Percentiles rank a stretch among this genome's conserved stretches.
Conservation (phyloP, 2,113 vertebrate genomes). For the Polypterus senegalus region DNA sequence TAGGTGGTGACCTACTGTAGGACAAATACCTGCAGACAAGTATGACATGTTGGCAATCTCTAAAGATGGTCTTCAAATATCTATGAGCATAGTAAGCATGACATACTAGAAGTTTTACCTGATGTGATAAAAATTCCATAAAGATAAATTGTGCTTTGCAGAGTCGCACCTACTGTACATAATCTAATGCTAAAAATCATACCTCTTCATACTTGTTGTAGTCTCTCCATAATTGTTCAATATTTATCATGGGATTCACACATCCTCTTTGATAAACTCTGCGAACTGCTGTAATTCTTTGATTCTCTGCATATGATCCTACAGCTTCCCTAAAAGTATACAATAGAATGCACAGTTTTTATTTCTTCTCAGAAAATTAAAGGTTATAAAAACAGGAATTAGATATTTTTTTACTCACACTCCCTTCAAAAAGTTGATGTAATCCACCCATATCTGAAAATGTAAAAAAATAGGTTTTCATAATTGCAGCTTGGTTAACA, state of each 20-base stretch:
- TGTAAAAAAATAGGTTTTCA: slow-evolving; percentile 37
- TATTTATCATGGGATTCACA: slow-evolving; percentile 98
- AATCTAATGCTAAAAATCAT: slow-evolving; percentile 4
- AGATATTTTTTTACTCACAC: slow-evolving; percentile 66
- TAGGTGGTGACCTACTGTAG: too few species aligned
- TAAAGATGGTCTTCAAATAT: too few species aligned
- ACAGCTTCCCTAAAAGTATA: slow-evolving; percentile 74
- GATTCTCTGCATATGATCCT: slow-evolving; percentile 96
- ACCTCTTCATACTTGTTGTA: slow-evolving; percentile 99
- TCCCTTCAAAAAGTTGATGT: slow-evolving; percentile 98
- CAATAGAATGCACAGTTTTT: not conserved
- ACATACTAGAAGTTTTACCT: too few species aligned
- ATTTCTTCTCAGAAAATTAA: too few species aligned
- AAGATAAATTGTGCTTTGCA: too few species aligned
- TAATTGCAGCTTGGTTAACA: slow-evolving; percentile 7
- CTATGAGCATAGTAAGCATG: too few species aligned
- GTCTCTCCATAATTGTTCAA: slow-evolving; percentile 97
- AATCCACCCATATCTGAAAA: slow-evolving; percentile 96
- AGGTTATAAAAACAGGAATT: not conserved
- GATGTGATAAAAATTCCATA: too few species aligned
- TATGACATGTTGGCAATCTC: too few species aligned
- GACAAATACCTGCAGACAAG: too few species aligned
- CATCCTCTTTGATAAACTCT: slow-evolving; percentile 96
- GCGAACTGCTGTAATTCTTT: slow-evolving; percentile 93
- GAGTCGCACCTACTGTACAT: too few species aligned